These are phyloP conservation scores for Agonopterix subpropinquella DNA, from an alignment of 2,888 invertebrate species.

Conservation along the genomic window DNA sequence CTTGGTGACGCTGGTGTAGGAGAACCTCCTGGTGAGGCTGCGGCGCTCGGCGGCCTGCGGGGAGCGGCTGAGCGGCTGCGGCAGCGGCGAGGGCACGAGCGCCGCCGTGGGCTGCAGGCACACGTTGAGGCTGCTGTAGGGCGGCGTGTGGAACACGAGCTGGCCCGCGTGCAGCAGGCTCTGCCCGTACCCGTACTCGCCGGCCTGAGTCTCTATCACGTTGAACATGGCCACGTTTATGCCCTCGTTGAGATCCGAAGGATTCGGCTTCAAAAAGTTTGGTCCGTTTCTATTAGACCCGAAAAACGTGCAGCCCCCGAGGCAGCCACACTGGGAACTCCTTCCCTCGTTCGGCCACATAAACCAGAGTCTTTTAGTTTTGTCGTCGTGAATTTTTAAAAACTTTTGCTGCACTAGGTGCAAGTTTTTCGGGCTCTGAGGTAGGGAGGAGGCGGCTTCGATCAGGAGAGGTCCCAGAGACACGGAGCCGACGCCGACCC, in stretches of 20 bases:
- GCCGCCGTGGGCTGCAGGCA: conserved; percentile 81
- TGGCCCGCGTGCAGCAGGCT: conserved; percentile 92
- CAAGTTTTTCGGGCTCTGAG: conserved; percentile 84
- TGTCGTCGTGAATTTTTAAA: conserved; percentile 87
- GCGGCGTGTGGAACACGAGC: conserved; percentile 92
- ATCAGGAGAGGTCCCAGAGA: conserved; percentile 92
- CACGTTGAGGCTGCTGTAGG: conserved; percentile 87
- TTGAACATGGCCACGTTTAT: conserved; percentile 88
- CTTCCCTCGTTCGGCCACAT: conserved; percentile 89
- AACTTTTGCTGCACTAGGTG: conserved; percentile 89
- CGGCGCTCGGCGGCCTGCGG: conserved; percentile 31
- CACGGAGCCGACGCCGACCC: conserved; percentile 95
- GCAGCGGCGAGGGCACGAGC: conserved; percentile 62
- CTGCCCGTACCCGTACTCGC: conserved; percentile 95
- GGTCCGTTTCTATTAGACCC: conserved; percentile 93
- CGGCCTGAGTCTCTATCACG: conserved; percentile 81
- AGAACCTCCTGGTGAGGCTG: conserved; percentile 65
- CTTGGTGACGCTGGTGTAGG: conserved; percentile 65
- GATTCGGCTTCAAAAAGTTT: conserved; percentile 90
- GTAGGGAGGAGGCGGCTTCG: conserved; percentile 90
- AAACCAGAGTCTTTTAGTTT: conserved; percentile 93
- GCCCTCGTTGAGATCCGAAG: conserved; percentile 87
- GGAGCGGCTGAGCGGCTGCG: conserved; percentile 35
- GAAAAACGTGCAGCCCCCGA: conserved; percentile 96
- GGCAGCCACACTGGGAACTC: conserved; percentile 90